These are phyloP conservation scores for Bimastos eiseni DNA, from an alignment of 2,888 invertebrate species.

Conservation along the genomic window DNA sequence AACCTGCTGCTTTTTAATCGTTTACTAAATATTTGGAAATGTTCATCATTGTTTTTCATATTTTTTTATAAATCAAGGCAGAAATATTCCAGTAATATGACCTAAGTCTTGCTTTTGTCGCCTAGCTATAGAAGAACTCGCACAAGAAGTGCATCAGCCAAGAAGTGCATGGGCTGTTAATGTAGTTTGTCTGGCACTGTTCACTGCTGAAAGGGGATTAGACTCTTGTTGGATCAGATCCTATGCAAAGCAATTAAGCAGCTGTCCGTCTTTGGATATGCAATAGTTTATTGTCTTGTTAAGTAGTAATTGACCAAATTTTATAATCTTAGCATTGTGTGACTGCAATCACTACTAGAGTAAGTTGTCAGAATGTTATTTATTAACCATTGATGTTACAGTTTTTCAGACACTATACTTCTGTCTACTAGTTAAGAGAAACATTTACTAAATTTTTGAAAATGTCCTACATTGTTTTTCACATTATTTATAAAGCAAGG, in stretches of 20 bases:
- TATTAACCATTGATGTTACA: background rate
- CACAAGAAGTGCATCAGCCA: background rate
- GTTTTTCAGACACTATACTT: background rate
- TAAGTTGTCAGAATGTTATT: background rate
- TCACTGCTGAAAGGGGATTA: background rate
- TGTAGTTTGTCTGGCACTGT: too few species aligned
- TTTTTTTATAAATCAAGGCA: background rate
- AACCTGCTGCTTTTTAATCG: too few species aligned
- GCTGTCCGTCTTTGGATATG: background rate
- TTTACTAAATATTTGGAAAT: background rate
- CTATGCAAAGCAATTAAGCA: background rate
- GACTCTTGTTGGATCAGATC: background rate
- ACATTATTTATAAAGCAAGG: too few species aligned
- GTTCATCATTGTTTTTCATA: background rate
- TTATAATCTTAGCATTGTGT: background rate
- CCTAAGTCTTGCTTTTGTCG: background rate
- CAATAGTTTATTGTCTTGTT: background rate
- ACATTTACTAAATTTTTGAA: too few species aligned
- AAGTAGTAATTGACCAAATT: background rate
- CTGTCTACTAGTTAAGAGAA: too few species aligned
- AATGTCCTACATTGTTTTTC: too few species aligned
- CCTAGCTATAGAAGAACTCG: too few species aligned
- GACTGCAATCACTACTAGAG: background rate
- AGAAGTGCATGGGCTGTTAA: background rate
- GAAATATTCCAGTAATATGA: background rate